phyloP scores from a whole-genome alignment of 2,797 vertebrate genomes.

The Poliocrania exsul region DNA sequence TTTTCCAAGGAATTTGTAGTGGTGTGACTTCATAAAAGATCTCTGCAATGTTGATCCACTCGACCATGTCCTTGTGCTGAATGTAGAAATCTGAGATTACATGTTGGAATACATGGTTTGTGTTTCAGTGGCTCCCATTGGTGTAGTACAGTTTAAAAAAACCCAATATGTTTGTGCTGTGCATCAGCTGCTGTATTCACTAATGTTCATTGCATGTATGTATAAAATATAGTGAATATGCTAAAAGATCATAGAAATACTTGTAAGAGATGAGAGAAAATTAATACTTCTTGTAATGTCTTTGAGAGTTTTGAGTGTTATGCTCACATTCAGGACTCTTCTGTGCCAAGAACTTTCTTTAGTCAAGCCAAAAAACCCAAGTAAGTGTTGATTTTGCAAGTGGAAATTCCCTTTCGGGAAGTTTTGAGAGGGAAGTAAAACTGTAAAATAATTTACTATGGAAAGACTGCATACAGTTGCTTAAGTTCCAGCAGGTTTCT shows the following conservation, averaged over 20 bases:
- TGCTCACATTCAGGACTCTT: neutral
- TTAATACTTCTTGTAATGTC: neutral
- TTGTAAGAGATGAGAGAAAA: neutral
- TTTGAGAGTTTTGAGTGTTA: neutral
- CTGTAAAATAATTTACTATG: neutral
- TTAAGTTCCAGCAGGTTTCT: neutral
- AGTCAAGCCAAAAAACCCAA: neutral
- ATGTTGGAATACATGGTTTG: neutral
- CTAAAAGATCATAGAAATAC: neutral
- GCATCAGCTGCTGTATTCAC: neutral
- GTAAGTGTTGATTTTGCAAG: accelerated
- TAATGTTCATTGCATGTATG: neutral
- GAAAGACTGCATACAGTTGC: neutral
- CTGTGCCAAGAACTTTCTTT: neutral
- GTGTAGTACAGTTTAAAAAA: neutral
- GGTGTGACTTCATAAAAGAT: neutral
- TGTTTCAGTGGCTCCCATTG: neutral
- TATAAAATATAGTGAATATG: neutral
- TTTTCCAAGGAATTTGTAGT: neutral
- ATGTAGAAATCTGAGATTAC: neutral
- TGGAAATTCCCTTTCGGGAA: neutral
- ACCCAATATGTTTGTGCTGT: neutral
- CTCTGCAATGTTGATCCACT: neutral
- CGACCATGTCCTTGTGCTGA: neutral
- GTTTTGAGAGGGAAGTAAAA: neutral